Percentiles rank a stretch among this genome's conserved stretches.
Conservation (phyloP, 2,797 vertebrate genomes). For the Chelon labrosus region DNA sequence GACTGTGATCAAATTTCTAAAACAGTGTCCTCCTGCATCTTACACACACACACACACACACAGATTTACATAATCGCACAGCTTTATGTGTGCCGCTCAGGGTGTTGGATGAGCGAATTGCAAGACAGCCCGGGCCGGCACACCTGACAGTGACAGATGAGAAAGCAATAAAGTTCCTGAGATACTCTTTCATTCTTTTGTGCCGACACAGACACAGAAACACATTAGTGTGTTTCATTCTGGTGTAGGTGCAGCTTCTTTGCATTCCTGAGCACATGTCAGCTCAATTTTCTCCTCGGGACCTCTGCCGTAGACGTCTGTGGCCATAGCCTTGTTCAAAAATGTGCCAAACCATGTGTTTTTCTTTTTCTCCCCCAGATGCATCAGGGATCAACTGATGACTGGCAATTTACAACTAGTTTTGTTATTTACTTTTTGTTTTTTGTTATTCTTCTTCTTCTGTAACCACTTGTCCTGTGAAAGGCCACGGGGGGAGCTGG, state of each 20-base stretch:
- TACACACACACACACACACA: background rate
- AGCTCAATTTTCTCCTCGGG: too few relatives aligned
- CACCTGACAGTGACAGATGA: constrained; percentile 64
- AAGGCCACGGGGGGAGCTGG: too few relatives aligned
- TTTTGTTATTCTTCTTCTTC: too few relatives aligned
- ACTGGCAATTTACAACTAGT: too few relatives aligned
- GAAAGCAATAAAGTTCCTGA: constrained; percentile 62
- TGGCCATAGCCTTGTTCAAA: too few relatives aligned
- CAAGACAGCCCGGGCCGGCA: constrained; percentile 21
- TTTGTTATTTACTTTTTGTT: too few relatives aligned
- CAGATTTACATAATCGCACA: background rate
- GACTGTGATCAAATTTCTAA: constrained; percentile 40
- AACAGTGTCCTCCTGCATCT: constrained; percentile 5
- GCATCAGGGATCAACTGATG: too few relatives aligned
- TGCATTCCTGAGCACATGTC: background rate
- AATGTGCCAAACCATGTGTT: too few relatives aligned
- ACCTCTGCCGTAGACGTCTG: too few relatives aligned
- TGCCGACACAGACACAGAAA: background rate
- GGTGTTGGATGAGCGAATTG: constrained; percentile 58
- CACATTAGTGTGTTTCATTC: background rate
- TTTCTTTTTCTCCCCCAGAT: too few relatives aligned
- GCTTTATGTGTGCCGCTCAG: constrained; percentile 29
- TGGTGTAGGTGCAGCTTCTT: background rate
- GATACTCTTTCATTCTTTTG: constrained; percentile 44
- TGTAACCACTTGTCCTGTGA: too few relatives aligned